A percentile compares a stretch with the other conserved stretches of the same genome.
Evolutionary conservation across 2,113 vertebrate genomes (phyloP).

Genomic region (Emydocephalus ijimae): DNA sequence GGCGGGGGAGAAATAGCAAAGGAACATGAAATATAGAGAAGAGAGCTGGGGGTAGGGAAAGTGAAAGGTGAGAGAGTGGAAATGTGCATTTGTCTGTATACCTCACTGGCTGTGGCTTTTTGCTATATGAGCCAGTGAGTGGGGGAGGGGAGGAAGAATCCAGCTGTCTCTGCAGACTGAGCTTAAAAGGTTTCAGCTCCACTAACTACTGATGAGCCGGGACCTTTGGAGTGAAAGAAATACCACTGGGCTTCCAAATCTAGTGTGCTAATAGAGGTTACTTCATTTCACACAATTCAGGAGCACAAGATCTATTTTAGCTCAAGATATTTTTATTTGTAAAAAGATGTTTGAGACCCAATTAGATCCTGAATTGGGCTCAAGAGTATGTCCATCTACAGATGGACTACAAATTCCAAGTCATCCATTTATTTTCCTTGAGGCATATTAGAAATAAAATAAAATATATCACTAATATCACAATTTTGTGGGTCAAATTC

Average conservation of each 20-base stretch:
- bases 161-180: not conserved
- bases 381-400: not conserved
- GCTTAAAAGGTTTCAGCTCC: slow-evolving; percentile 18
- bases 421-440: not conserved
- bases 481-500: not conserved
- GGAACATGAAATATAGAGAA: not conserved
- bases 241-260: not conserved
- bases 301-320: not conserved
- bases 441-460: not conserved
- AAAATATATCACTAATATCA: not conserved
- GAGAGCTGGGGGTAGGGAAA: not conserved
- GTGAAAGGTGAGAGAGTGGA: not conserved
- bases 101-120: not conserved
- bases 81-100: not conserved
- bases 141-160: not conserved
- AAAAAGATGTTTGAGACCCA: not conserved
- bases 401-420: not conserved
- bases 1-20: not conserved
- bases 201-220: not conserved
- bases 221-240: not conserved
- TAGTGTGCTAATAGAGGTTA: not conserved
- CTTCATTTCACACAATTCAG: not conserved
- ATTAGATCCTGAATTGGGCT: not conserved
- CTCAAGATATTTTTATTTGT: not conserved
- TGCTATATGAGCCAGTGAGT: not conserved